These are phyloP conservation scores for Scaptomyza polygonia DNA, from an alignment of 2,888 invertebrate genomes.

Conservation along the genomic window DNA sequence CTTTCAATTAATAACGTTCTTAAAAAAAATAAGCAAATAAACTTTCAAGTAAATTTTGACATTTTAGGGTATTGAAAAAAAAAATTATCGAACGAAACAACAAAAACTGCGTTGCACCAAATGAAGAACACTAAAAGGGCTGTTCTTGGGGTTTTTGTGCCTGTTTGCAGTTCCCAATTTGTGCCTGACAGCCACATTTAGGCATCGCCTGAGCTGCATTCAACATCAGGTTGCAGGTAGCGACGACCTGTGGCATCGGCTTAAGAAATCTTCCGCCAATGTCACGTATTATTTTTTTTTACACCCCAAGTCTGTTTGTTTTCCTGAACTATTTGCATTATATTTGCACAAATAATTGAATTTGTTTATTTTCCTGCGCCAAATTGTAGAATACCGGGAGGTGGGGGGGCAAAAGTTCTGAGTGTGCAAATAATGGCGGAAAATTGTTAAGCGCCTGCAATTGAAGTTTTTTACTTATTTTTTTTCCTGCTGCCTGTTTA, in stretches of 20 bases:
- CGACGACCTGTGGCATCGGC: slow-evolving; percentile 47
- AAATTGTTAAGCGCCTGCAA: slow-evolving; percentile 64
- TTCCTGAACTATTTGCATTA: slow-evolving; percentile 75
- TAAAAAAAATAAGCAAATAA: not conserved
- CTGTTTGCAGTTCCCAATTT: slow-evolving; percentile 4
- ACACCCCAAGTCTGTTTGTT: slow-evolving; percentile 31
- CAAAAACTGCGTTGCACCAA: slow-evolving; percentile 49
- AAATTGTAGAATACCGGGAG: slow-evolving; percentile 55
- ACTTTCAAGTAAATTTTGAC: not conserved
- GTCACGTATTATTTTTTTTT: slow-evolving; percentile 59
- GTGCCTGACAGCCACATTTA: slow-evolving; percentile 39
- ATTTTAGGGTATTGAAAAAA: slow-evolving; percentile 14
- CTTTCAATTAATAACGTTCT: not conserved
- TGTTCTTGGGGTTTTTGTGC: slow-evolving; percentile 30
- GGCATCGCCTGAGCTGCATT: slow-evolving; percentile 52
- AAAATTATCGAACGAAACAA: slow-evolving; percentile 7
- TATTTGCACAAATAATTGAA: slow-evolving; percentile 83
- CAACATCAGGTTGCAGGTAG: slow-evolving; percentile 24
- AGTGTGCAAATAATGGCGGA: slow-evolving; percentile 60
- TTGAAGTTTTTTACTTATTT: slow-evolving; percentile 50
- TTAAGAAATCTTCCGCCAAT: slow-evolving; percentile 29
- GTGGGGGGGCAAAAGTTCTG: slow-evolving; percentile 29
- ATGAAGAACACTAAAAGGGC: slow-evolving; percentile 64
- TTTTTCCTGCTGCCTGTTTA: slow-evolving; percentile 42
- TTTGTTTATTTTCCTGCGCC: slow-evolving; percentile 54